These are phyloP conservation scores for Melanotaenia pygmaea DNA, from an alignment of 2,797 vertebrate genomes.

Conservation along the genomic window DNA sequence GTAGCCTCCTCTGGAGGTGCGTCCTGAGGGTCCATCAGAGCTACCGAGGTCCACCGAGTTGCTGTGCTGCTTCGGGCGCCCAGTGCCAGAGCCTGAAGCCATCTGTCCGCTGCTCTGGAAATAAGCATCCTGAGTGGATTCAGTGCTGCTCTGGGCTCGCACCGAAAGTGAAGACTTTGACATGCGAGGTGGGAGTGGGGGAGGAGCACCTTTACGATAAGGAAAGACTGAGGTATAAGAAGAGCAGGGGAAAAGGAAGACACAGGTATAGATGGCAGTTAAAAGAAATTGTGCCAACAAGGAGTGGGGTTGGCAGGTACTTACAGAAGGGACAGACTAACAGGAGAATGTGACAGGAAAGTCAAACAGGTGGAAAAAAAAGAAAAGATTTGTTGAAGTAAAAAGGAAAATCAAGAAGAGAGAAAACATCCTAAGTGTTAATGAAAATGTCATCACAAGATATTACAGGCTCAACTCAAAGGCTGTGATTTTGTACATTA, in stretches of 20 bases:
- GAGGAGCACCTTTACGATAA: constrained; percentile 94
- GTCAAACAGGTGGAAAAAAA: constrained; percentile 10
- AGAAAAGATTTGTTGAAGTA: background rate
- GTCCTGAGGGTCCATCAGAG: constrained; percentile 75
- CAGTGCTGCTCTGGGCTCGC: constrained; percentile 98
- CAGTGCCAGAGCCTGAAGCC: constrained; percentile 51
- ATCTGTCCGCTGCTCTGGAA: constrained; percentile 83
- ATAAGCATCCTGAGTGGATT: constrained; percentile 96
- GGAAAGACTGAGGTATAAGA: constrained; percentile 89
- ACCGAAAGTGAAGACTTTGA: constrained; percentile 96
- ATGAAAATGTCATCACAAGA: constrained; percentile 23
- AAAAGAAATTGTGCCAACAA: constrained; percentile 37
- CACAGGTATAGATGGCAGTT: constrained; percentile 59
- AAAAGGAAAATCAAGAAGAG: constrained; percentile 8
- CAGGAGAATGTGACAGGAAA: constrained; percentile 22
- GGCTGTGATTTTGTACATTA: constrained; percentile 3
- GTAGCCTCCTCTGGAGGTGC: constrained; percentile 77
- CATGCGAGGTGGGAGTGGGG: constrained; percentile 96
- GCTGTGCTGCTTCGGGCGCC: constrained; percentile 85
- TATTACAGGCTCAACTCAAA: constrained; percentile 25
- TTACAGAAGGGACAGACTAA: constrained; percentile 71
- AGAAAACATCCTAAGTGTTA: constrained; percentile 34
- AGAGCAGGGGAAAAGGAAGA: constrained; percentile 57
- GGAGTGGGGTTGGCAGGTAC: constrained; percentile 47
- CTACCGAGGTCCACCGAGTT: constrained; percentile 87